Evolutionary conservation across 2,113 vertebrate genomes (phyloP).

Genomic region (Gasterosteus nipponicus): DNA sequence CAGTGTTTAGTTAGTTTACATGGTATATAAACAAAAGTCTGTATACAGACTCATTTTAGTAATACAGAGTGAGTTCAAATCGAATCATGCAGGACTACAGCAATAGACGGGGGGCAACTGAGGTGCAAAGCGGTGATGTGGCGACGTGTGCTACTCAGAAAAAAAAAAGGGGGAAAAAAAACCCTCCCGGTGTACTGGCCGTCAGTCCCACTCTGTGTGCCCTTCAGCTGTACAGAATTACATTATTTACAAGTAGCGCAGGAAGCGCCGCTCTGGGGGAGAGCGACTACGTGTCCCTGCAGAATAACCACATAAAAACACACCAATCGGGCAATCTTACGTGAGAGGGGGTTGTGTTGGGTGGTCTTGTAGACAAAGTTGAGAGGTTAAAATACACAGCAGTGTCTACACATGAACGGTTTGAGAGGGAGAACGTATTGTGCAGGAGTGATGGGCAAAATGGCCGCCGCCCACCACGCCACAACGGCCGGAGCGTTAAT

Average conservation of each 20-base stretch:
- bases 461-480: conserved; percentile 84
- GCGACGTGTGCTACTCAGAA: conserved; percentile 84
- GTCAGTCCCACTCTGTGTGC: conserved; percentile 88
- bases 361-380: conserved; percentile 24
- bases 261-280: conserved; percentile 40
- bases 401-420: conserved; percentile 52
- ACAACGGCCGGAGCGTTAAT: conserved; percentile 84
- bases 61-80: conserved; percentile 76
- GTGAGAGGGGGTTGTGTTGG: conserved; percentile 10
- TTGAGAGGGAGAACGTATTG: conserved; percentile 30
- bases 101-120: conserved; percentile 86
- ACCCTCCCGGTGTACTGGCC: conserved; percentile 89
- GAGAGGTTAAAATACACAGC: conserved; percentile 59
- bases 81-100: conserved; percentile 91
- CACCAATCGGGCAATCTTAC: conserved; percentile 68
- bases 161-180: conserved; percentile 45
- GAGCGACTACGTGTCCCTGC: conserved; percentile 55
- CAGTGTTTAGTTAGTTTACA: conserved; percentile 66
- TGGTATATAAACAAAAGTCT: conserved; percentile 76
- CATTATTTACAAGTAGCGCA: conserved; percentile 83
- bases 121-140: conserved; percentile 81
- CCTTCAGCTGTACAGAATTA: conserved; percentile 88
- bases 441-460: conserved; percentile 61
- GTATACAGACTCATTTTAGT: conserved; percentile 78
- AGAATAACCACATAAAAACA: conserved; percentile 65